A percentile compares a stretch with the other conserved stretches of the same genome.
Conservation (phyloP, 2,888 invertebrate genomes). For the Epinotia nisella region DNA sequence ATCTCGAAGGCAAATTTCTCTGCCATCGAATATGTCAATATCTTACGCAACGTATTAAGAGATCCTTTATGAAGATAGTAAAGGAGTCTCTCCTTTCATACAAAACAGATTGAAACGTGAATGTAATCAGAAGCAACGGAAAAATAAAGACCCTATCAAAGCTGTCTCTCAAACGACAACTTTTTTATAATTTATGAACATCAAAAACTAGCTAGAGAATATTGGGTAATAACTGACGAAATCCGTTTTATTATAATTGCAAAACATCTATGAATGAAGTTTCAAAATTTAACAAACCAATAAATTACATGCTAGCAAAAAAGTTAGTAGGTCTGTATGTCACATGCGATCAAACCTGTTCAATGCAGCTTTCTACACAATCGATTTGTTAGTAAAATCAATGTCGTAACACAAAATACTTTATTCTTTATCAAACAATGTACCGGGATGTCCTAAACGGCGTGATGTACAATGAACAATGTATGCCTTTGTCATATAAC, state of each 20-base stretch:
- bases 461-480: slow-evolving; percentile 31
- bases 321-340: slow-evolving; percentile 48
- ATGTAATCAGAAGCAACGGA: no score
- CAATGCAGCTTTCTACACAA: slow-evolving; percentile 47
- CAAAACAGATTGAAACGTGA: no score
- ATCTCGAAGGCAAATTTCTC: slow-evolving; percentile 37
- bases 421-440: slow-evolving; percentile 26
- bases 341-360: slow-evolving; percentile 46
- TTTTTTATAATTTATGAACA: neutral
- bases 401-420: slow-evolving; percentile 34
- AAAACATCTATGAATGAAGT: slow-evolving; percentile 19
- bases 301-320: slow-evolving; percentile 43
- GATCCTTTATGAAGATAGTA: neutral
- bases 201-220: slow-evolving; percentile 8
- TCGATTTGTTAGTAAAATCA: slow-evolving; percentile 44
- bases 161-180: neutral
- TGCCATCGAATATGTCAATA: slow-evolving; percentile 22
- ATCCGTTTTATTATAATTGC: slow-evolving; percentile 27
- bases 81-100: no score
- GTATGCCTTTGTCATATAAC: slow-evolving; percentile 26
- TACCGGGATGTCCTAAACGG: slow-evolving; percentile 19
- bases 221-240: slow-evolving; percentile 2
- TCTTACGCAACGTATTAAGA: slow-evolving; percentile 7
- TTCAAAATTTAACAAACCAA: slow-evolving; percentile 43
- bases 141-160: neutral